Conservation (phyloP, 30 jellyfish, hydroid and myxozoan species). For the Aurelia coerulea region DNA sequence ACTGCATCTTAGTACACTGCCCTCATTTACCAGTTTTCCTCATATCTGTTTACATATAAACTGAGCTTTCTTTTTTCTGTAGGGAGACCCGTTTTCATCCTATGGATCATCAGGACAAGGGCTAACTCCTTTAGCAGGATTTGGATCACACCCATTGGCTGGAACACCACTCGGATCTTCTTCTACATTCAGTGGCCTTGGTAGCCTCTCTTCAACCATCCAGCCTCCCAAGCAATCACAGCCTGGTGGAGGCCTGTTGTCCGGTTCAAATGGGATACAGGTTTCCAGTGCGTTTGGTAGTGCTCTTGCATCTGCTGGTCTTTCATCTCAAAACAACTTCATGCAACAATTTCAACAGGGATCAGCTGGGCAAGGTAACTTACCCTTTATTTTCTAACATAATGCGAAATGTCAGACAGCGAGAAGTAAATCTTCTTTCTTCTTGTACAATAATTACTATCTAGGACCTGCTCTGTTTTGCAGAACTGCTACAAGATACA, state of each 20-base stretch:
- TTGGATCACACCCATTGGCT: constrained; percentile 76
- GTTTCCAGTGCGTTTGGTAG: constrained; percentile 32
- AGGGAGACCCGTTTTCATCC: constrained; percentile 65
- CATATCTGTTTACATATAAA: too few species aligned
- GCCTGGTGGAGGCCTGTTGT: constrained; percentile 28
- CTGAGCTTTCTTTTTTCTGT: not conserved
- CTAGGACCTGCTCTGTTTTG: too few species aligned
- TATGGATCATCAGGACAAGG: constrained; percentile 52
- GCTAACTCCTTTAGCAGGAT: constrained; percentile 70
- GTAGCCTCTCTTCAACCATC: constrained; percentile 76
- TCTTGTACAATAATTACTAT: too few species aligned
- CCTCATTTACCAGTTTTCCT: too few species aligned
- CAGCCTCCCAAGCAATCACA: constrained; percentile 73
- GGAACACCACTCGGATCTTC: constrained; percentile 80
- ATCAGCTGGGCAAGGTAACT: constrained; percentile 46
- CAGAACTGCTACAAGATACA: too few species aligned
- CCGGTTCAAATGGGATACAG: constrained; percentile 59
- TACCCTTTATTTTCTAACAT: not conserved
- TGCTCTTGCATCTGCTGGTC: constrained; percentile 40
- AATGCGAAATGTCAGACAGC: too few species aligned
- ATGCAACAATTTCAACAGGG: constrained; percentile 55
- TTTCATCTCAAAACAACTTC: constrained; percentile 53
- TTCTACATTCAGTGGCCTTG: constrained; percentile 78
- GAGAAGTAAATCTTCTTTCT: too few species aligned
- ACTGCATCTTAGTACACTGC: too few species aligned